phyloP scores from a whole-genome alignment of 2,113 vertebrate genomes.

The Pollimyrus isidori region DNA sequence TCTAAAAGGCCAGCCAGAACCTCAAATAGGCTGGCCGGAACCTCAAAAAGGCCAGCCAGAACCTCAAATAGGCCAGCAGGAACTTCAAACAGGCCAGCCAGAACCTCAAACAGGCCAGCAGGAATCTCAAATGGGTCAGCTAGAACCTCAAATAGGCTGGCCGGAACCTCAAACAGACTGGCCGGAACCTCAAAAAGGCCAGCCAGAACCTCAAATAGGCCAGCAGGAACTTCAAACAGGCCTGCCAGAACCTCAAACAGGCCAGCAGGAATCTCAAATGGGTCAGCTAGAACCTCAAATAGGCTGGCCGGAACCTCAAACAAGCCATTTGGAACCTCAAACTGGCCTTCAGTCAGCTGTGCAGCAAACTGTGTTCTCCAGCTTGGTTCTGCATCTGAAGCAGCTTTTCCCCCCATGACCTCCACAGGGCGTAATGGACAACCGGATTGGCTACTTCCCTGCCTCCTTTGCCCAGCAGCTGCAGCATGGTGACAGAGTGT shows the following conservation, averaged over 20 bases:
- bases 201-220: too few species aligned
- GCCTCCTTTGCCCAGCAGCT: conserved; percentile 85
- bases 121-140: neutral
- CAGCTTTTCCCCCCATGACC: conserved; percentile 16
- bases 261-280: neutral
- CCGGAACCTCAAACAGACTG: neutral
- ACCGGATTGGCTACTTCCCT: conserved; percentile 87
- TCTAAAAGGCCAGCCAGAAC: neutral
- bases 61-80: neutral
- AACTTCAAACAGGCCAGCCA: neutral
- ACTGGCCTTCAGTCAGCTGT: neutral
- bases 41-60: neutral
- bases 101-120: neutral
- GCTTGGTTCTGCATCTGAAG: neutral
- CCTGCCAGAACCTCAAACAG: neutral
- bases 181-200: neutral
- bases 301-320: neutral
- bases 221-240: neutral
- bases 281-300: neutral
- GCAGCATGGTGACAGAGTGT: conserved; percentile 73
- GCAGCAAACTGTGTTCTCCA: neutral
- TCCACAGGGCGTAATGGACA: conserved; percentile 81
- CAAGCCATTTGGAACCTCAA: neutral
- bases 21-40: neutral
- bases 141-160: neutral